Evolutionary conservation across 2,888 invertebrate genomes (phyloP), one percentile per base, ranked within the genome.

Genomic region (Oxyteleia sp.): DNA sequence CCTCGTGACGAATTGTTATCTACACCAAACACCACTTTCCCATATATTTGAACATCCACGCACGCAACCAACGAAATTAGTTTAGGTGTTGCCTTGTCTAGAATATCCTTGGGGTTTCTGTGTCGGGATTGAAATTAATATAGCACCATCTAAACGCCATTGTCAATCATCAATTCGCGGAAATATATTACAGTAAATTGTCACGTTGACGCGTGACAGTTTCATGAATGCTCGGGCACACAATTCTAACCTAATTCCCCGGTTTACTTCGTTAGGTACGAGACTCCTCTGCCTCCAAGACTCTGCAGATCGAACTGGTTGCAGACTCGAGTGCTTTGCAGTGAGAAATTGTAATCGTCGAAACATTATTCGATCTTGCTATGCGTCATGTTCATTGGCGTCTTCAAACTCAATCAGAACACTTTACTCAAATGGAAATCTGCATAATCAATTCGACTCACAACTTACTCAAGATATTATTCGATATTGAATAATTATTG

Each of bases 371-470:
- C 23, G 41, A 63, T 71, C 53, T 71, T 51, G 78, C 55, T 35
- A 5, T 41, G 45, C 78, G 55, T 63, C 69, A 38, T 53, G 55
- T 55, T 78, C 78, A 68, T 79, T 71, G 78, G 61, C 55, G 20
- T 79, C 55, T 63, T 79, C 47, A 53, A 79, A 79, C 69, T 79
- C 69, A 79, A 79, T 79, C 69, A 47, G 47, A 55, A 71, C 32
- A 41, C 38, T 68, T 61, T 61, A 45, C 68, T 32, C 69, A 16
- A 63, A 63, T 78, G 61, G 23, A 69, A 69, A 63, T 78, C 43
- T 23, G 29, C 29, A 41, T 69, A 63, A 78, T 57, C 63, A 69
- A 61, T 68, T 61, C 59, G 55, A 57, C 47, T 59, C 41, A 45
- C 20, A 64, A 75, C 64, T 63, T 75, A n/a, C 38, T 35, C 23